Base-by-base conservation (phyloP, 2,888 invertebrate genomes). In the Parnassius orleans region DNA sequence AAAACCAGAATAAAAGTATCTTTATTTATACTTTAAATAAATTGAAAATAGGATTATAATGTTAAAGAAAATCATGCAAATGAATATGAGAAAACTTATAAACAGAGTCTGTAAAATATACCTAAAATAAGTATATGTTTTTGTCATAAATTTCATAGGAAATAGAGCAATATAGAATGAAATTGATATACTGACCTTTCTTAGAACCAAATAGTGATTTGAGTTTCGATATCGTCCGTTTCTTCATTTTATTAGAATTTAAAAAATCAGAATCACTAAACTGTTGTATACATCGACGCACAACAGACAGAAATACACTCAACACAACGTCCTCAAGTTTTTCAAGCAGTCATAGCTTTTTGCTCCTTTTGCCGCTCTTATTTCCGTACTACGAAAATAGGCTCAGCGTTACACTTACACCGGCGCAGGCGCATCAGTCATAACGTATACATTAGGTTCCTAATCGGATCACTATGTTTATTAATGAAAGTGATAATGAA, bases 381-480 rank as follows among this genome's bases (percentile, higher is more conserved):
- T 90, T 91, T 91, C 91, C 90, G 91, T 91, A 86, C 86, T 87
- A 90, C 91, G 86, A 90, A 91, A 91, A 91, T 91, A 91, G 90
- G 86, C 77, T 79, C 79, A 81, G 81, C 84, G 88, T 82, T 84
- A 88, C 87, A 88, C 89, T 89, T 87, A 87, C 84, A 87, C 77
- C 82, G 84, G 79, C 78, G 84, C 84, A 79, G 86, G 77, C 86
- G 86, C 88, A 86, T 90, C 90, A 86, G 79, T 89, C 87, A 86
- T 84, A 63, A 79, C 15, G 12, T 46, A 48, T 76, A 75, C 67
- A 72, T 76, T 53, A 48, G 48, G 60, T 78, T 69, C 66, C 69
- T 67, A 70, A 70, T 64, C 67, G 68, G 69, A 71, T 72, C 71
- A 70, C 71, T 69, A 53, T 60, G 71, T 64, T 69, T 68, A 66